phyloP scores from a whole-genome alignment of 2,113 vertebrate species.

The Crotalus viridis region DNA sequence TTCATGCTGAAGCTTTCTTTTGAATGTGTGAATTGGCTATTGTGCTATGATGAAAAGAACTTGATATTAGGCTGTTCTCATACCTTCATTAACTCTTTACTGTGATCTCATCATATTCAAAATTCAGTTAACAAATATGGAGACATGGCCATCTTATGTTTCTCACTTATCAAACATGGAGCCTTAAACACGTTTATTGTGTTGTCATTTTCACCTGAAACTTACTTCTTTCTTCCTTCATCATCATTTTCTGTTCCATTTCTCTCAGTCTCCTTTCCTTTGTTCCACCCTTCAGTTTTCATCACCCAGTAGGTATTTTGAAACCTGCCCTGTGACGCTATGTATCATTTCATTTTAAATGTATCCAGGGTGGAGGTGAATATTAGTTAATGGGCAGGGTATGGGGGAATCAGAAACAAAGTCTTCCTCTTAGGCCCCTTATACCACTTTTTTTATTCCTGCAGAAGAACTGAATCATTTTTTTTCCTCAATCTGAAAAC shows the following conservation, averaged over 20 bases:
- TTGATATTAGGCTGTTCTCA: not conserved
- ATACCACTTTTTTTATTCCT: not conserved
- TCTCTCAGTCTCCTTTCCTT: not conserved
- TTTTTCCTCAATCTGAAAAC: not conserved
- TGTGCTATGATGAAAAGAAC: not conserved
- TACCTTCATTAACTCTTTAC: not conserved
- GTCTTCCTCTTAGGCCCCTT: not conserved
- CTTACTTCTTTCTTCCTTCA: not conserved
- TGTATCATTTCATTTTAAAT: not conserved
- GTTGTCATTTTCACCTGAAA: not conserved
- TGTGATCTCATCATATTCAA: not conserved
- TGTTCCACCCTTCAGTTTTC: not conserved
- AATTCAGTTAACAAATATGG: not conserved
- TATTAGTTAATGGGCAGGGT: not conserved
- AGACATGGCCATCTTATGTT: not conserved
- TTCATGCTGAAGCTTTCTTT: not conserved
- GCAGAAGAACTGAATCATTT: not conserved
- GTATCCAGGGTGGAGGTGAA: not conserved
- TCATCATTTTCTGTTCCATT: not conserved
- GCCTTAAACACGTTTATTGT: not conserved
- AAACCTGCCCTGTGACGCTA: not conserved
- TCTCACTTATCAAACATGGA: not conserved
- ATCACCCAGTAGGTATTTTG: not conserved
- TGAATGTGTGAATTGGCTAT: not conserved
- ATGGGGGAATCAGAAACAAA: not conserved